These are phyloP conservation scores for Aelia acuminata DNA, from an alignment of 2,888 invertebrate species.

Conservation along the genomic window DNA sequence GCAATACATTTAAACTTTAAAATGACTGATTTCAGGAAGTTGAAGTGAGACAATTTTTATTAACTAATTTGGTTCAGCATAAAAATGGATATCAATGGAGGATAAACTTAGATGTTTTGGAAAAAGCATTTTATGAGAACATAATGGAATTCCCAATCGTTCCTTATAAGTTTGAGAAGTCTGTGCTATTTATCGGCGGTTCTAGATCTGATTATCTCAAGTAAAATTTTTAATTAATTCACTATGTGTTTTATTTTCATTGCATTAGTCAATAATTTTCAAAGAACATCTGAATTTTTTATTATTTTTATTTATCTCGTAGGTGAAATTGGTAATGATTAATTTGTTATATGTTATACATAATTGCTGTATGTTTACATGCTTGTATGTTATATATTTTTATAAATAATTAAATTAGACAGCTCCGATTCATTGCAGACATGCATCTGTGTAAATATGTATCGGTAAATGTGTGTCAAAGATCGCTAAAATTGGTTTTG, in stretches of 20 bases:
- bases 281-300: too few species aligned
- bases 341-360: too few species aligned
- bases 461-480: too few species aligned
- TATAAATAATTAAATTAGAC: too few species aligned
- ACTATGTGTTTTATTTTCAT: neutral
- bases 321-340: too few species aligned
- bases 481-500: too few species aligned
- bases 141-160: slow-evolving; percentile 78
- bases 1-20: neutral
- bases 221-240: slow-evolving; percentile 60
- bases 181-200: slow-evolving; percentile 88
- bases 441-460: too few species aligned
- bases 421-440: too few species aligned
- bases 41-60: slow-evolving; percentile 76
- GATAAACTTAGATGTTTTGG: slow-evolving; percentile 82
- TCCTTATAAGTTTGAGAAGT: slow-evolving; percentile 73
- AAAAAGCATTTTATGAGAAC: slow-evolving; percentile 75
- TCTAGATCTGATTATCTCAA: slow-evolving; percentile 83
- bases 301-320: too few species aligned
- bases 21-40: slow-evolving; percentile 59
- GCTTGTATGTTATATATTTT: too few species aligned
- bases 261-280: too few species aligned
- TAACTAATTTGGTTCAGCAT: slow-evolving; percentile 85
- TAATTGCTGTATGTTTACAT: too few species aligned
- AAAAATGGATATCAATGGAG: slow-evolving; percentile 81